Base-by-base conservation (phyloP, 2,113 vertebrate species). In the Rana temporaria region DNA sequence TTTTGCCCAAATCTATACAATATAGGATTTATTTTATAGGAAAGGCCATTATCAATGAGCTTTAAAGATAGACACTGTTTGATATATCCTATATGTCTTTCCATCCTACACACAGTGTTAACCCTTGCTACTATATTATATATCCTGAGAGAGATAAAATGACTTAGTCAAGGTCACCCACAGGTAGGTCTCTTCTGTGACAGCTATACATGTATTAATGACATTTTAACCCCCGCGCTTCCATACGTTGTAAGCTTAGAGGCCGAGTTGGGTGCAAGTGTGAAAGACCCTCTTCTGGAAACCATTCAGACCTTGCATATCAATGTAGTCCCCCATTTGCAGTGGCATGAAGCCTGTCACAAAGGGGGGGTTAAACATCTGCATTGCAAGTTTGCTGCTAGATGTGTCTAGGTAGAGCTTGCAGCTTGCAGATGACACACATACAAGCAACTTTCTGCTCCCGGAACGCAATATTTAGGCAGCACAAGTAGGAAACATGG, bases 161-260 rank as follows among this genome's bases (percentile, higher is more conserved):
- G 42, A 55, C 18, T 74, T 57, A 63, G 20, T 76, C 81, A 82
- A 82, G 81, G 81, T 82, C 81, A 82, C 53, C 30, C 60, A 30
- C 20, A 34, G 52, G 64, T 79, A 42, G 68, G 42, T 30, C 72
- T 60, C 34, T 17, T 62, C 4, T 42, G n/a, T n/a, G n/a, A 75
- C 20, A 59, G 56, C n/a, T 34, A 60, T 62, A 2, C 32, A 17
- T 48, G 9, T 48, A 63, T 59, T 17, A 48, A 1, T 12, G 12
- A 48, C 1, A 48, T 48, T 48, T 14, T 11, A 48, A 48, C 14
- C 42, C 2, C 12, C 12, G 9, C 12, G 9, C 1, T 30, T 26
- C 14, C 63, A 65, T 30, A 74, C 57, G 15, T 6, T 38, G 26
- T 38, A 75, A 17, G 20, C 32, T 60, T 22, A 42, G 1, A 62